phyloP scores from a whole-genome alignment of 2,888 invertebrate genomes.

The Malthinus seriepunctatus region DNA sequence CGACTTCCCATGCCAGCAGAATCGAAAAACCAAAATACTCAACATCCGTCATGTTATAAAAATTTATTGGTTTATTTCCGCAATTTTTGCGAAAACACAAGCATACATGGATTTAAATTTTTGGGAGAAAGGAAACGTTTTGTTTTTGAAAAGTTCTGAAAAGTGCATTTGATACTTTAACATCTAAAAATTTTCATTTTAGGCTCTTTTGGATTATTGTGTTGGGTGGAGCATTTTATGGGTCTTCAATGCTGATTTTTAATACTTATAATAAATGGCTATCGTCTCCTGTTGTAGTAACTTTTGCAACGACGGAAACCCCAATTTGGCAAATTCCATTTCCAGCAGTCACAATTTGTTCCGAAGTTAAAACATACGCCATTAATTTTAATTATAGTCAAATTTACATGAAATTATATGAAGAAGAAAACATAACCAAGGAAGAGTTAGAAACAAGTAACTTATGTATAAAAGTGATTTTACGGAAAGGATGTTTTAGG shows the following conservation, averaged over 20 bases:
- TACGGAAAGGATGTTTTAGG: slow-evolving; percentile 51
- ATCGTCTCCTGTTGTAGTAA: slow-evolving; percentile 72
- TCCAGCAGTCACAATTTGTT: slow-evolving; percentile 30
- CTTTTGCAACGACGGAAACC: slow-evolving; percentile 70
- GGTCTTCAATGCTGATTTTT: slow-evolving; percentile 69
- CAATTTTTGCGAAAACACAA: neutral
- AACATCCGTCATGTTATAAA: neutral
- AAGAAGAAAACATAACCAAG: slow-evolving; percentile 38
- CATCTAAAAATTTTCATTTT: no score
- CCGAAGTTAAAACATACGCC: slow-evolving; percentile 26
- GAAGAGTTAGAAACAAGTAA: slow-evolving; percentile 68
- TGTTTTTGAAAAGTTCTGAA: neutral
- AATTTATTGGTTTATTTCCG: neutral
- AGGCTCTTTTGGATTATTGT: slow-evolving; percentile 66
- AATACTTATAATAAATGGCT: slow-evolving; percentile 73
- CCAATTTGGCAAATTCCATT: slow-evolving; percentile 63
- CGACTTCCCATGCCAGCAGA: no score
- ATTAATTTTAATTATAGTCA: neutral
- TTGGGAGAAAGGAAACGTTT: neutral
- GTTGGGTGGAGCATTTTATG: slow-evolving; percentile 51
- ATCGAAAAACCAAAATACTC: neutral
- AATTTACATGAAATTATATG: neutral
- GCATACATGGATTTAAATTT: neutral
- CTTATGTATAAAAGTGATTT: slow-evolving; percentile 75
- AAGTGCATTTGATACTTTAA: no score